Evolutionary conservation across 2,113 vertebrate species (phyloP).

Genomic region (Centrocercus urophasianus): DNA sequence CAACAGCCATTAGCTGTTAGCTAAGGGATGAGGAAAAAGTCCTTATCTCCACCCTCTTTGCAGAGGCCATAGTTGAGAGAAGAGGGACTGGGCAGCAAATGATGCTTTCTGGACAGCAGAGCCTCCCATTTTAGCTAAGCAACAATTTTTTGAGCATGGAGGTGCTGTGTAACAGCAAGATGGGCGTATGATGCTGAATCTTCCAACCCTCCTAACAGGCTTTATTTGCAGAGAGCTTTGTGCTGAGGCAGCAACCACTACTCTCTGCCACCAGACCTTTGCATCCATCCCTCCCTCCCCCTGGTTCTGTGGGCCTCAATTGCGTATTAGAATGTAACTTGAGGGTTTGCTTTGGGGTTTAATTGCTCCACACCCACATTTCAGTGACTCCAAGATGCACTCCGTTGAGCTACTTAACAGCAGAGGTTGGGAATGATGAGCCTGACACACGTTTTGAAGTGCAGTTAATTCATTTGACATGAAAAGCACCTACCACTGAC

Average conservation of each 20-base stretch:
- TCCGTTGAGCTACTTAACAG: neutral
- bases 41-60: neutral
- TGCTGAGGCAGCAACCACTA: neutral
- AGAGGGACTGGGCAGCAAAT: neutral
- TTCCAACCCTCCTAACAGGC: neutral
- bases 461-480: conserved; percentile 36
- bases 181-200: neutral
- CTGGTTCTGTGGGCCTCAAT: neutral
- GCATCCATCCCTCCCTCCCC: neutral
- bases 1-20: neutral
- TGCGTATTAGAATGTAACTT: neutral
- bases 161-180: accelerated
- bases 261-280: accelerated
- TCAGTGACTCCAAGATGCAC: neutral
- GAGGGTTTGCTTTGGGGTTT: neutral
- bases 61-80: neutral
- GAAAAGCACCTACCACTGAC: neutral
- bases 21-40: neutral
- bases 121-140: neutral
- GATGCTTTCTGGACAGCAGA: neutral
- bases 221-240: neutral
- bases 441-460: neutral
- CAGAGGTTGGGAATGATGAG: conserved; percentile 9
- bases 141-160: neutral
- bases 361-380: neutral